Conservation (phyloP, 92 coral and sea anemone species). For the Zoanthus solanderi region DNA sequence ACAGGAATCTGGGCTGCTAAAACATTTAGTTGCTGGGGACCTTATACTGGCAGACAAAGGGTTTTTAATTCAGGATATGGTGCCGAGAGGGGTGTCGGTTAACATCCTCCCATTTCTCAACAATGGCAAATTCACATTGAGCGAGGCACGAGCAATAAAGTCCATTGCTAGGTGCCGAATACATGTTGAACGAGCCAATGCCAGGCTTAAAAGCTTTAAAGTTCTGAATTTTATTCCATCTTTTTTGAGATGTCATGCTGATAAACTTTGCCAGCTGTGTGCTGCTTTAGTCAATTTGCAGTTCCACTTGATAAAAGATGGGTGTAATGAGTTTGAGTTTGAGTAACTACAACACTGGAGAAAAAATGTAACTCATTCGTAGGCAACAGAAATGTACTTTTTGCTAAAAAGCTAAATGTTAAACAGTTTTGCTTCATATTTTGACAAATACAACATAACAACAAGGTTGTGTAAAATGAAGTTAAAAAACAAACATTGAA, state of each 20-base stretch:
- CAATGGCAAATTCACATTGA: not conserved
- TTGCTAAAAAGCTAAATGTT: slow-evolving; percentile 21
- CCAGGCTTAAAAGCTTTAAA: slow-evolving; percentile 7
- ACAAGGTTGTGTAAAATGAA: slow-evolving; percentile 29
- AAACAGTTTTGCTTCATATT: slow-evolving; percentile 26
- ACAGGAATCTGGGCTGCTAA: slow-evolving; percentile 4
- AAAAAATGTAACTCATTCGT: slow-evolving; percentile 18
- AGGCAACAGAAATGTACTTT: slow-evolving; percentile 14
- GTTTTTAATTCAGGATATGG: not conserved
- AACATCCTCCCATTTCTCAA: slow-evolving; percentile 2
- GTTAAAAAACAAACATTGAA: slow-evolving; percentile 30
- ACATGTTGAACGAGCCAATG: slow-evolving; percentile 7
- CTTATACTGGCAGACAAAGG: slow-evolving; percentile 14
- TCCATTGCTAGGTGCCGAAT: slow-evolving; percentile 7
- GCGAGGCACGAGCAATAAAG: slow-evolving; percentile 11
- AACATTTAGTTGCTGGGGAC: slow-evolving; percentile 17
- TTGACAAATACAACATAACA: slow-evolving; percentile 27
- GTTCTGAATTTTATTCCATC: slow-evolving; percentile 12
- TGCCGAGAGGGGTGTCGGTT: slow-evolving; percentile 4
- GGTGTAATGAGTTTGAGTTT: slow-evolving; percentile 9
- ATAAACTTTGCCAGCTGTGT: slow-evolving; percentile 14
- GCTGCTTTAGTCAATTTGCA: slow-evolving; percentile 20
- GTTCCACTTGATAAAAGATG: slow-evolving; percentile 13
- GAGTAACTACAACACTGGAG: slow-evolving; percentile 16
- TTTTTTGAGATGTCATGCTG: slow-evolving; percentile 9